Evolutionary conservation across 2,888 invertebrate species (phyloP).

Genomic region (Erebia epiphron): DNA sequence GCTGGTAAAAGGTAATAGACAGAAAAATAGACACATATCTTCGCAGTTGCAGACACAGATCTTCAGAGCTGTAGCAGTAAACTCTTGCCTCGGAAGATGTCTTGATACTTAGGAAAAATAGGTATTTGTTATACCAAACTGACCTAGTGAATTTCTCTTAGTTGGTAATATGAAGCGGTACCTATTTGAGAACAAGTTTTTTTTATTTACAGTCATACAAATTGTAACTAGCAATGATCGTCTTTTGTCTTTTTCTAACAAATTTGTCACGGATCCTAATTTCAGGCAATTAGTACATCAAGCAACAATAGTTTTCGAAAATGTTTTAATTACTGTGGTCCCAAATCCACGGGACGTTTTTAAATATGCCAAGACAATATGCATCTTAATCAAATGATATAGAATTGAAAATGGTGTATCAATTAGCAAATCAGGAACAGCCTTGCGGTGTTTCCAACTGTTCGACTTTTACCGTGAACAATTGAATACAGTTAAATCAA

Average conservation of each 20-base stretch:
- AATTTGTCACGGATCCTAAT: conserved; percentile 35
- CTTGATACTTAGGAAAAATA: too few species aligned
- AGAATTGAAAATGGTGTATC: conserved; percentile 22
- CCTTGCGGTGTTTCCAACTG: conserved; percentile 45
- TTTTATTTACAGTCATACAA: neutral
- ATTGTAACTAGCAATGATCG: conserved; percentile 23
- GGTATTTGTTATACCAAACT: too few species aligned
- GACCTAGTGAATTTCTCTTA: too few species aligned
- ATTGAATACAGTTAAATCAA: conserved; percentile 46
- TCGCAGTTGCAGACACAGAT: too few species aligned
- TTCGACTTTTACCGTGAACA: conserved; percentile 41
- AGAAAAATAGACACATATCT: too few species aligned
- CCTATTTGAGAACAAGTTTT: neutral
- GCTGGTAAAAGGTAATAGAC: too few species aligned
- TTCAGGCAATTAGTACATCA: conserved; percentile 13
- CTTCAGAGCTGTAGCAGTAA: too few species aligned
- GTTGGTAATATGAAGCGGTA: neutral
- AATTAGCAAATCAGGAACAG: conserved; percentile 13
- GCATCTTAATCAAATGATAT: conserved; percentile 3
- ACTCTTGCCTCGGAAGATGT: too few species aligned
- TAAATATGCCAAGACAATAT: conserved; percentile 29
- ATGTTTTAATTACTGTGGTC: conserved; percentile 61
- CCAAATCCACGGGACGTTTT: conserved; percentile 61
- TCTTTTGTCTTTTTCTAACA: conserved; percentile 33
- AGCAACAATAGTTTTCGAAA: conserved; percentile 15